Base-by-base conservation (phyloP, 2,888 invertebrate genomes). In the Coremacera marginata region DNA sequence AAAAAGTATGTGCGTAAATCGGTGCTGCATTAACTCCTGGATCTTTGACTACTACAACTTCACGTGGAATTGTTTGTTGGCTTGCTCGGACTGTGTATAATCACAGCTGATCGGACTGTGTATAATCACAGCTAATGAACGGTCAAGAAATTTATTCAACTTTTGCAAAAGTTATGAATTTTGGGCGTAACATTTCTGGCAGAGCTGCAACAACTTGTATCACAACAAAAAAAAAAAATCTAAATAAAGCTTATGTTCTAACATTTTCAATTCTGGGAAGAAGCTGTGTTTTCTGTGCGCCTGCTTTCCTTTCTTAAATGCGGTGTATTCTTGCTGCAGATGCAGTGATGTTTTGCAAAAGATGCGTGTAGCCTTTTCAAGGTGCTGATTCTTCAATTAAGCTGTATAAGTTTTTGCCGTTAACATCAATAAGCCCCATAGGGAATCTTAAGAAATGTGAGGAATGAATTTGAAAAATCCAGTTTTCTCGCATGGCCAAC, bases 331-430 rank as follows among this genome's bases (percentile, higher is more conserved):
- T 31, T 88, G 84, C 5, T 82, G 82, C 3, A 89, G 81, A 82
- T 87, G 85, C 9, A 88, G 86, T 5, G 89, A 88, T 1, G 85
- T 84, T 78, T 87, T 86, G 51, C 88, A 87, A 74, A 89, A 86
- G 14, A 82, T 79, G 9, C 83, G 80, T 1, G 87, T 84, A 0
- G 86, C 87, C 31, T 84, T 80, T 8, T 84, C 84, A 5, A 89
- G 80, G 19, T 87, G 83, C 55, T 89, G 87, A 55, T 87, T 87
- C 8, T 86, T 83, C 51, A 89, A 82, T 76, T 89, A 89, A 57
- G 87, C 89, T 89, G 55, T 1, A 71, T 7, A 11, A 65, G n/a
- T n/a, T n/a, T n/a, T n/a, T n/a, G n/a, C n/a, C n/a, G n/a, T n/a
- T n/a, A n/a, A n/a, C n/a, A n/a, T n/a, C n/a, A n/a, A n/a, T n/a